phyloP scores from a whole-genome alignment of 2,888 invertebrate genomes.

The Nesidiocoris tenuis region DNA sequence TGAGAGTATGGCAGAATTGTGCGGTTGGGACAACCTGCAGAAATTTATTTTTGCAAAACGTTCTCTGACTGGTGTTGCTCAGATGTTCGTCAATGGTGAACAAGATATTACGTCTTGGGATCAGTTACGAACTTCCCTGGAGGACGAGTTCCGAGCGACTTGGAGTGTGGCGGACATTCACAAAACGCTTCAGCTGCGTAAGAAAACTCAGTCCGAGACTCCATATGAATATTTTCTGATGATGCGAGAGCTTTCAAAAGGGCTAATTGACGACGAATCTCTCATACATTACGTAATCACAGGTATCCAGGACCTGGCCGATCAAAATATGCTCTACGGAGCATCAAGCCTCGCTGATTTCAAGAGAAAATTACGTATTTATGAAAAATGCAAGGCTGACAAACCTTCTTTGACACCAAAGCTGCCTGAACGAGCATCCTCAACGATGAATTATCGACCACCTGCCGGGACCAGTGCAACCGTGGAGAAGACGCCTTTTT shows the following conservation, averaged over 20 bases:
- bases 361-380: conserved; percentile 1
- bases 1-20: neutral
- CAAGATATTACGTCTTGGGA: neutral
- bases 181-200: neutral
- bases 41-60: neutral
- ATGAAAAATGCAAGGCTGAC: neutral
- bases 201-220: neutral
- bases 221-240: neutral
- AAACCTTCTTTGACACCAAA: neutral
- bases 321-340: conserved; percentile 11
- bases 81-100: neutral
- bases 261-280: neutral
- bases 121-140: neutral
- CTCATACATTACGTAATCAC: neutral
- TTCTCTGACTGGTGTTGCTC: neutral
- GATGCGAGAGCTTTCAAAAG: neutral
- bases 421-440: neutral
- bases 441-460: neutral
- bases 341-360: neutral
- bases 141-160: neutral
- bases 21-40: neutral
- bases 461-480: no score
- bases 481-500: neutral
- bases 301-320: neutral
- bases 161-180: neutral